Base-by-base conservation (phyloP, 2,888 invertebrate species). In the Actias luna region DNA sequence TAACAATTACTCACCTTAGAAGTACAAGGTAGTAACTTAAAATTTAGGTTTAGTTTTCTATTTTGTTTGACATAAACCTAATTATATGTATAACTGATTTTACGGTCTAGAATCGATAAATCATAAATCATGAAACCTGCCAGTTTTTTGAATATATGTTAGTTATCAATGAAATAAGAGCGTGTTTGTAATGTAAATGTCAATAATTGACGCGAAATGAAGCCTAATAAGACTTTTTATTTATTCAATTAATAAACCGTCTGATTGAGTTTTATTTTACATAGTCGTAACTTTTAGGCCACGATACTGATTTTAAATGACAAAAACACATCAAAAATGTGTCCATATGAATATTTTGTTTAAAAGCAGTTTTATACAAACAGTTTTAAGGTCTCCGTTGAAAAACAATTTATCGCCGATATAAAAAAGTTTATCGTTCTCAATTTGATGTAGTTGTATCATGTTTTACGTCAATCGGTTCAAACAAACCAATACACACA, bases 381-480 rank as follows among this genome's bases (percentile, higher is more conserved):
- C 52, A 27, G 33, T 60, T 60, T 29, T 59, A 60, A 52, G 42
- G 42, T 18, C 33, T 46, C 60, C 22, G 60, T 61, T 72, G 61
- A 69, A 66, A 69, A 73, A 69, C 63, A 71, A n/a, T n/a, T n/a
- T n/a, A n/a, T n/a, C n/a, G n/a, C n/a, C n/a, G n/a, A n/a, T n/a
- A n/a, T n/a, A n/a, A n/a, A n/a, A n/a, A 69, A 72, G 63, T 65
- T 77, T 72, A 78, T 75, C 73, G 63, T 60, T 73, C 68, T 73
- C 62, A 69, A 67, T 72, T 67, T 64, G 70, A 67, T 69, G 77
- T 79, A 82, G 18, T 22, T 22, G 22, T 46, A 46, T 78, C 72
- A 74, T 75, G 69, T 72, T 76, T 80, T 80, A 74, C 79, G 81
- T 81, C 79, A 83, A 75, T 69, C 68, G 67, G 69, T 76, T 74